Evolutionary conservation across 2,888 invertebrate species (phyloP).

Genomic region (Eustalomyia histrio): DNA sequence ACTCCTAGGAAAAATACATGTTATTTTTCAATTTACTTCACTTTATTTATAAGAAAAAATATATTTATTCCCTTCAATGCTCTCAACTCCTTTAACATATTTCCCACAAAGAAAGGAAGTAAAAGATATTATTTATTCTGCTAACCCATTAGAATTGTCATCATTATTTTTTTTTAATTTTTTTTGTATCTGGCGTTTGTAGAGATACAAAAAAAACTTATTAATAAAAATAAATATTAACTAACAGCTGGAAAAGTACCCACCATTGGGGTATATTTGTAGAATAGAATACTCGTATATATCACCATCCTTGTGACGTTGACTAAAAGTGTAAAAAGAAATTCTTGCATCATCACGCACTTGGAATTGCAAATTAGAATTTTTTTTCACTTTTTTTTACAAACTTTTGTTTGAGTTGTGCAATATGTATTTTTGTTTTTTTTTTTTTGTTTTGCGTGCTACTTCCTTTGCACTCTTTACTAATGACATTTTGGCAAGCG

Average conservation of each 20-base stretch:
- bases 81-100: neutral
- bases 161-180: conserved; percentile 14
- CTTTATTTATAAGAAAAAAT: neutral
- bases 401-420: conserved; percentile 28
- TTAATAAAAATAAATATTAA: conserved; percentile 40
- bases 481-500: conserved; percentile 50
- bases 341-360: conserved; percentile 50
- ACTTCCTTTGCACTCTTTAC: conserved; percentile 26
- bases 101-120: neutral
- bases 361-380: conserved; percentile 60
- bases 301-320: neutral
- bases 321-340: conserved; percentile 3
- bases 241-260: conserved; percentile 19
- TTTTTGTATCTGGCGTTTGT: conserved; percentile 26
- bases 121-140: neutral
- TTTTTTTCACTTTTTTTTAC: conserved; percentile 16
- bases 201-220: conserved; percentile 9
- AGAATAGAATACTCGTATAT: neutral
- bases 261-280: neutral
- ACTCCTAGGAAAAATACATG: no score
- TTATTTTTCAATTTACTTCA: no score
- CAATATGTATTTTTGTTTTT: conserved; percentile 16
- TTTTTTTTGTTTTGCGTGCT: no score
- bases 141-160: conserved; percentile 28
- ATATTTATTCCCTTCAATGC: no score